Percentiles rank a stretch among this genome's conserved stretches.
phyloP scores from a whole-genome alignment of 2,113 vertebrate genomes.

The Diphyllodes magnificus region DNA sequence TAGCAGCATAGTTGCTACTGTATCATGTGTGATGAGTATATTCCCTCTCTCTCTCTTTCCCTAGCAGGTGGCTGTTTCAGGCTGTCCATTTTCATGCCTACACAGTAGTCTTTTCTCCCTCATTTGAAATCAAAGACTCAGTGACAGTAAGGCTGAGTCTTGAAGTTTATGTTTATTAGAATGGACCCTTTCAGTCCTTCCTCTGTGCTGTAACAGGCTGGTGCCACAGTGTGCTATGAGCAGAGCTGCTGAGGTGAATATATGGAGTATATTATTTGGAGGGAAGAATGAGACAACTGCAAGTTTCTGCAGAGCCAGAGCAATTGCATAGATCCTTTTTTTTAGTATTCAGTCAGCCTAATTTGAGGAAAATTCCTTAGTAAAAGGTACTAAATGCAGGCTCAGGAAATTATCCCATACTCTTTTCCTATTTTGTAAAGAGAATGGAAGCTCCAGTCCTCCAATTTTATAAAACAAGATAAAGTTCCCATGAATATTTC shows the following conservation, averaged over 20 bases:
- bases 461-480: not conserved
- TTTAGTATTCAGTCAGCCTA: not conserved
- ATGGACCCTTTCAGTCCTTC: conserved; percentile 34
- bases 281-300: not conserved
- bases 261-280: not conserved
- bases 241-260: conserved; percentile 26
- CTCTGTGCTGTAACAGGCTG: not conserved
- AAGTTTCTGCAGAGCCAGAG: not conserved
- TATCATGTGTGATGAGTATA: not conserved
- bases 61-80: conserved; percentile 47
- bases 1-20: not conserved
- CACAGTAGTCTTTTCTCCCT: conserved; percentile 39
- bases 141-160: not conserved
- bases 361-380: not conserved
- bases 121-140: conserved; percentile 36
- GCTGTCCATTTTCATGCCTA: conserved; percentile 12
- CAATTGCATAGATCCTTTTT: not conserved
- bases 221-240: conserved; percentile 15
- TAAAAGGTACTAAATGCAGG: not conserved
- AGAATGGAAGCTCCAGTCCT: not conserved
- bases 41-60: not conserved
- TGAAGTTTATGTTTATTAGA: conserved; percentile 25
- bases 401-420: not conserved
- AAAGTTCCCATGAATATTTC: not conserved
- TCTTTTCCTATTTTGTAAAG: not conserved